phyloP scores from a whole-genome alignment of 2,113 vertebrate genomes.

The Orycteropus afer region DNA sequence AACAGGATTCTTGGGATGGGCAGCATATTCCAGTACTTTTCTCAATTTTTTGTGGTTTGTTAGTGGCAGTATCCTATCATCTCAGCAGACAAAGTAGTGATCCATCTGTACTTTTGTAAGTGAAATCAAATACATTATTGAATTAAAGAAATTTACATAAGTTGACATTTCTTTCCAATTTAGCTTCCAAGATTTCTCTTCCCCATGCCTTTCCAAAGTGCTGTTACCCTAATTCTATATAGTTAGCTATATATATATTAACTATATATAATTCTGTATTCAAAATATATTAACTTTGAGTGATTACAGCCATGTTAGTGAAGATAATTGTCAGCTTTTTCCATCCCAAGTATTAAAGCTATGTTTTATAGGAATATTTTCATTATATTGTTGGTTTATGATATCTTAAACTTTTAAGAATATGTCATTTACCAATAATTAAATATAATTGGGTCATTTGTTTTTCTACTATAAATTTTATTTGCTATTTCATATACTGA shows the following conservation, averaged over 20 bases:
- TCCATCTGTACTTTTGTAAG: constrained; percentile 97
- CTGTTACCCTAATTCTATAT: background rate
- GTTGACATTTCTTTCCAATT: constrained; percentile 35
- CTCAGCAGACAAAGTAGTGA: constrained; percentile 98
- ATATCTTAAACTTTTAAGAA: constrained; percentile 19
- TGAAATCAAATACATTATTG: constrained; percentile 32
- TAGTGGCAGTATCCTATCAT: constrained; percentile 98
- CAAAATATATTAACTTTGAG: background rate
- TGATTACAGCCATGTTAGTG: background rate
- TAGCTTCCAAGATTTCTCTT: background rate
- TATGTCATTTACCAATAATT: constrained; percentile 48
- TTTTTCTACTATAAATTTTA: constrained; percentile 46
- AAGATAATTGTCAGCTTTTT: background rate
- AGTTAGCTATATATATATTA: too few species aligned
- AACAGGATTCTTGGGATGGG: constrained; percentile 97
- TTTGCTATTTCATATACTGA: constrained; percentile 15
- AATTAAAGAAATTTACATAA: constrained; percentile 35
- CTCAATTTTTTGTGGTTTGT: constrained; percentile 97
- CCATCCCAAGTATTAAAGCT: background rate
- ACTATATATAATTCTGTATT: too few species aligned
- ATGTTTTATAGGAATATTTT: constrained; percentile 38
- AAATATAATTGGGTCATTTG: constrained; percentile 31
- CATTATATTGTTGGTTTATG: background rate
- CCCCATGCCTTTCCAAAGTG: background rate
- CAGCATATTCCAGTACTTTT: constrained; percentile 99